phyloP scores from a whole-genome alignment of 2,888 invertebrate genomes.

The Onchidella celtica region DNA sequence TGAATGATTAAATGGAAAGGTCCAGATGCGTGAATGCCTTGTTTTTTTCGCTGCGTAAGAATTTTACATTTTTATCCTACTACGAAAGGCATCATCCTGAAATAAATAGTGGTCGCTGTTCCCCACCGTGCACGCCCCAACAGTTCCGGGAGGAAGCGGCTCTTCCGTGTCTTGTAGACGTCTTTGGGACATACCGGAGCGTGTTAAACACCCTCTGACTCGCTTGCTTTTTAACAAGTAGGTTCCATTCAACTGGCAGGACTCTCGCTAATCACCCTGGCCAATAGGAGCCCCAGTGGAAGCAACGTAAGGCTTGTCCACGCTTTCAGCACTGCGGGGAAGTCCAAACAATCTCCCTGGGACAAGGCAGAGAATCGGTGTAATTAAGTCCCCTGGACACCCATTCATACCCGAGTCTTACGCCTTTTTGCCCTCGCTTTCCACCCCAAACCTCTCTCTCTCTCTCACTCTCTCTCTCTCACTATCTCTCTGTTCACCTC shows the following conservation, averaged over 20 bases:
- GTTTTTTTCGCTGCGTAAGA: too few species aligned
- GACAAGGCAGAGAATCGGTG: background rate
- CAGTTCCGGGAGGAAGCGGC: background rate
- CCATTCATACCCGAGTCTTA: background rate
- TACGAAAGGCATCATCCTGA: too few species aligned
- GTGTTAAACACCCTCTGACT: background rate
- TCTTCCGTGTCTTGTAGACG: background rate
- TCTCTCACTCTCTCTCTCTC: too few species aligned
- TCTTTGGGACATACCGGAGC: background rate
- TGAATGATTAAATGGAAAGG: too few species aligned
- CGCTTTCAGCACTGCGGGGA: background rate
- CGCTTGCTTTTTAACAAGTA: background rate
- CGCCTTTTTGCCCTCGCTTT: too few species aligned
- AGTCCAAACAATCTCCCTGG: background rate
- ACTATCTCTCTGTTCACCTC: too few species aligned
- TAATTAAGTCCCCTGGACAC: background rate
- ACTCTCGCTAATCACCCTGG: background rate
- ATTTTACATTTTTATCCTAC: too few species aligned
- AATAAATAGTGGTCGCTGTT: too few species aligned
- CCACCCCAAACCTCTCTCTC: too few species aligned
- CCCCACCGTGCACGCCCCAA: background rate
- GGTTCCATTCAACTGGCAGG: background rate
- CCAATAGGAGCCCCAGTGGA: background rate
- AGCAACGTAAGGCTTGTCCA: background rate
- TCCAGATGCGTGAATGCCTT: too few species aligned